Base-by-base conservation (phyloP, 2,888 invertebrate genomes). In the Eilema griseolum region DNA sequence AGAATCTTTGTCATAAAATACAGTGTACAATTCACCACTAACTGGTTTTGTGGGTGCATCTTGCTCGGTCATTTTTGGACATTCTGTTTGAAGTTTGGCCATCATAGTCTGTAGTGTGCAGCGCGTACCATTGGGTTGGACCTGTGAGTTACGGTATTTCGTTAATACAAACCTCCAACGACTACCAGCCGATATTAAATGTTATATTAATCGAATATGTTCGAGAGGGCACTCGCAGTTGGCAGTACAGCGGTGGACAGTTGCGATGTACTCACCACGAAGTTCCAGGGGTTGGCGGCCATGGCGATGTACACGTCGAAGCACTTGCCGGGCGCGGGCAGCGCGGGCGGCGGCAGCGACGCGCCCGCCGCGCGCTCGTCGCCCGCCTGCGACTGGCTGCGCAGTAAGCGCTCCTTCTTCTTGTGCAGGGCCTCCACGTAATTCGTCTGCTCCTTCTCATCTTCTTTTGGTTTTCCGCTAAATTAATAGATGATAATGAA, bases 261-360 rank as follows among this genome's bases (percentile, higher is more conserved):
- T 11, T 33, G 31, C 5, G 12, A 3, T 12, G 16, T 46, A 63
- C 94, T 92, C 63, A 97, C 96, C 61, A 96, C 96, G 83, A 97
- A 97, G 91, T 97, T 97, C 90, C 96, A 96, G 0, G 98, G 98
- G 95, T 97, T 97, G 4, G 98, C 97, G 0, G 97, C 97, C 94
- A 97, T 96, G 0, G 97, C 96, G 69, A 98, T 95, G 84, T 96
- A 96, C 20, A 98, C 97, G 85, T 97, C 97, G 85, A 97, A 97
- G 84, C 95, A 97, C 52, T 95, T 90, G 4, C 96, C 96, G 60
- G 89, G 90, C 75, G 89, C 83, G 61, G 95, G 95, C 77, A 95
- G 88, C 75, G 86, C 71, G 56, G 92, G 92, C 81, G 92, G 85
- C 61, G 95, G 94, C 82, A 95, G 86, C 69, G 83, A 78, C 56